Base-by-base conservation (phyloP, 1,140 invertebrate genomes). In the Eumeta japonica region DNA sequence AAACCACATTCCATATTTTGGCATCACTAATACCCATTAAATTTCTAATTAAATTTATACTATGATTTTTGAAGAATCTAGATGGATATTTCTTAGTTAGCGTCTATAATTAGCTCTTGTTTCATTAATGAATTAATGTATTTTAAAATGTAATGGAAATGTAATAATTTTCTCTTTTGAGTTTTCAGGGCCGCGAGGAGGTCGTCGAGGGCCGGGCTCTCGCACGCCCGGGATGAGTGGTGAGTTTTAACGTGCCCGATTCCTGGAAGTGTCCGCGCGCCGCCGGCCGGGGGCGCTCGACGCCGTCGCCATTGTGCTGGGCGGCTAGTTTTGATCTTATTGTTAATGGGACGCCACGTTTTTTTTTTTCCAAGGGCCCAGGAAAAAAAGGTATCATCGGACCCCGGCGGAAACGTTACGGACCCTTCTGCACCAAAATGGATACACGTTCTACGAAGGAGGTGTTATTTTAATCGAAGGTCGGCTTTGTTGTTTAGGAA, bases 281-380 rank as follows among this genome's bases (percentile, higher is more conserved):
- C 58, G 65, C 57, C 62, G 64, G 55, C 64, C 65, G n/a, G n/a
- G n/a, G 66, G 66, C 68, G 68, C 68, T 71, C 62, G 52, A 40
- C 51, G n/a, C n/a, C n/a, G n/a, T n/a, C 58, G 43, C 61, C 64
- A 68, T 71, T 73, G 68, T 71, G 58, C 52, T 48, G 55, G 57
- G 68, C 68, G 68, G 68, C 66, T 67, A 68, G 61, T 73, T 73
- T 73, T 73, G 68, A 73, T 73, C 65, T 71, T 68, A 73, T 73
- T 73, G 68, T 73, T 73, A 71, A 67, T 73, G 59, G 65, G 64
- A 73, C 66, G 65, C 62, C 60, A 68, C 58, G 62, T 73, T 73
- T 73, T 73, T 73, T 68, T 55, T 59, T 59, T 42, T 43, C n/a
- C n/a, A n/a, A n/a, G n/a, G n/a, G 41, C 37, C 38, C 45, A 62